Percentiles rank a stretch among this genome's conserved stretches.
phyloP scores from a whole-genome alignment of 1,140 invertebrate genomes.

The Apolygus lucorum region DNA sequence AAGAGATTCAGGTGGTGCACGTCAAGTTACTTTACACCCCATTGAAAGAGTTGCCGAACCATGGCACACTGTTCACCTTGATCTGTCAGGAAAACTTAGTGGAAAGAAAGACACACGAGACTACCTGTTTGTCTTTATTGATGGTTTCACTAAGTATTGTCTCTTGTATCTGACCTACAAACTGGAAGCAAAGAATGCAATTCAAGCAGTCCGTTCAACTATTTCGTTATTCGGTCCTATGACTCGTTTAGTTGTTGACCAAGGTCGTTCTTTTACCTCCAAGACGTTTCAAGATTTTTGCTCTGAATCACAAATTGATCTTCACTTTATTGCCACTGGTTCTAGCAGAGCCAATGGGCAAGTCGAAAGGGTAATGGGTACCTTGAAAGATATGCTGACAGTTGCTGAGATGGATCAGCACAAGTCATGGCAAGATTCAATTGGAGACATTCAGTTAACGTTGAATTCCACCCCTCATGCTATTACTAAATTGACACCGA shows the following conservation, averaged over 20 bases:
- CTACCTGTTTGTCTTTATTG: conserved; percentile 30
- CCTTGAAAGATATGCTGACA: too few species aligned
- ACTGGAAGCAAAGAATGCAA: conserved; percentile 4
- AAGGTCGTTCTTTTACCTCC: conserved; percentile 32
- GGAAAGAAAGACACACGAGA: conserved; percentile 21
- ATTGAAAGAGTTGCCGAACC: conserved; percentile 11
- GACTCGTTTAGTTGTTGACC: neutral
- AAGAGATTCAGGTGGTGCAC: conserved; percentile 14
- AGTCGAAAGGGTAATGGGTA: too few species aligned
- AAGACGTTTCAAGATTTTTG: conserved; percentile 36
- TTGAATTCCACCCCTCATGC: conserved; percentile 5
- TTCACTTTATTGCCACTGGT: too few species aligned
- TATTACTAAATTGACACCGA: neutral
- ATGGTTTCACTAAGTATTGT: conserved; percentile 18
- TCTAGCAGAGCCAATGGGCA: too few species aligned
- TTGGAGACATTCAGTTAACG: too few species aligned
- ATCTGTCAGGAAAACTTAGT: conserved; percentile 21
- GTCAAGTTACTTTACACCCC: conserved; percentile 20
- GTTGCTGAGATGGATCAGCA: too few species aligned
- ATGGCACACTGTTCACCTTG: conserved; percentile 14
- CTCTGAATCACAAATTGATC: too few species aligned
- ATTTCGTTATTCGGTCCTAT: conserved; percentile 9
- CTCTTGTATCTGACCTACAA: conserved; percentile 2
- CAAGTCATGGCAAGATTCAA: too few species aligned
- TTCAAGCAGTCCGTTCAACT: neutral